A percentile compares a stretch with the other conserved stretches of the same genome.
These are phyloP conservation scores for Spodoptera exigua DNA, from an alignment of 2,888 invertebrate genomes.

Conservation along the genomic window DNA sequence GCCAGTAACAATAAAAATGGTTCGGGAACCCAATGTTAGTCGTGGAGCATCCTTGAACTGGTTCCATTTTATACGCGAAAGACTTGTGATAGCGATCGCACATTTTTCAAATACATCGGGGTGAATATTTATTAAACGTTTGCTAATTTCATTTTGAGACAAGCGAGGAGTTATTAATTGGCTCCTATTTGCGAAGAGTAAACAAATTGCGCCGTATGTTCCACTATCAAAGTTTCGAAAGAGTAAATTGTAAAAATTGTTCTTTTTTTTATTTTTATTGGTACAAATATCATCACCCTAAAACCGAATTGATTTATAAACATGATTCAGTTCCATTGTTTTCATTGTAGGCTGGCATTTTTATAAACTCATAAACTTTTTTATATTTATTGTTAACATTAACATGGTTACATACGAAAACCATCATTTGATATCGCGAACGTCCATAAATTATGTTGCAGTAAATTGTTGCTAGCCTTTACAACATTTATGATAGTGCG, in stretches of 20 bases:
- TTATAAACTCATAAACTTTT: conserved; percentile 31
- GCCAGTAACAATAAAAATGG: conserved; percentile 74
- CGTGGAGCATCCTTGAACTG: conserved; percentile 74
- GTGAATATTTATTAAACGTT: conserved; percentile 37
- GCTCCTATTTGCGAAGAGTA: conserved; percentile 13
- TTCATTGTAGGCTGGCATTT: conserved; percentile 26
- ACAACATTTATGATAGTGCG: conserved; percentile 12
- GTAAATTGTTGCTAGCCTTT: conserved; percentile 15
- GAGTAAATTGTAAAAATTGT: background rate
- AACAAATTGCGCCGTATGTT: background rate
- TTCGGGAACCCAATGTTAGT: conserved; percentile 63
- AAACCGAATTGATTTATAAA: conserved; percentile 17
- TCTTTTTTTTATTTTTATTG: conserved; percentile 25
- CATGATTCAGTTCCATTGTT: conserved; percentile 35
- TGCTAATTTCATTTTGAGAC: conserved; percentile 33
- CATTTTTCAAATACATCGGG: conserved; percentile 35
- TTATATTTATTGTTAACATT: conserved; percentile 41
- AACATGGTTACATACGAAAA: conserved; percentile 37
- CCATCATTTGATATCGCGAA: conserved; percentile 25
- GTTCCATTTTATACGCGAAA: conserved; percentile 62
- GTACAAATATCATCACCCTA: conserved; percentile 10
- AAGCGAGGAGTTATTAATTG: conserved; percentile 6
- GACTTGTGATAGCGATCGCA: conserved; percentile 50
- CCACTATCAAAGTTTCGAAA: background rate
- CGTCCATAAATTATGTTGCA: conserved; percentile 30